A percentile compares a stretch with the other conserved stretches of the same genome.
Conservation (phyloP, 2,888 invertebrate genomes). For the Brachyopa scutellaris region DNA sequence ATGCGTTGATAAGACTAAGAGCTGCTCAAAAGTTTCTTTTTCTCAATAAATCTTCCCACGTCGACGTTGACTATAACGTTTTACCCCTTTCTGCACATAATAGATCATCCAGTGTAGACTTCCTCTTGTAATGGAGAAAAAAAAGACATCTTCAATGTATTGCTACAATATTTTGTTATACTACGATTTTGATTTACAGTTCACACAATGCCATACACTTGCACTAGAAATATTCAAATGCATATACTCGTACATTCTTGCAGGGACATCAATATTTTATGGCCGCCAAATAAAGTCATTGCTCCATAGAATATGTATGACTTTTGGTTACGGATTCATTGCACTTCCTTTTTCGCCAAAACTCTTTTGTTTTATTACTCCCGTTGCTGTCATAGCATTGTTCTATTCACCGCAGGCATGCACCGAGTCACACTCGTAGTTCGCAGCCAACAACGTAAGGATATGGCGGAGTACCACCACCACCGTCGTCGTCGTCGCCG, state of each 20-base stretch:
- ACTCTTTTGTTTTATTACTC: slow-evolving; percentile 55
- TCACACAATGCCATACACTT: background rate
- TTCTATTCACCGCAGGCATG: slow-evolving; percentile 27
- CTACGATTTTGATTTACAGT: slow-evolving; percentile 23
- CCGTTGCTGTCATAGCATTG: slow-evolving; percentile 46
- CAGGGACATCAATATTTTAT: slow-evolving; percentile 54
- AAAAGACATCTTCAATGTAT: background rate
- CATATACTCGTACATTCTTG: slow-evolving; percentile 31
- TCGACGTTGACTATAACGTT: too few relatives aligned
- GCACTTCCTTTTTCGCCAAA: slow-evolving; percentile 41
- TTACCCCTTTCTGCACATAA: too few relatives aligned
- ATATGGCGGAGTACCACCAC: slow-evolving; percentile 14
- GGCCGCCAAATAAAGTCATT: slow-evolving; percentile 78
- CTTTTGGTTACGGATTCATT: slow-evolving; percentile 54
- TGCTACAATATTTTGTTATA: background rate
- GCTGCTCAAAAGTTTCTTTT: too few relatives aligned
- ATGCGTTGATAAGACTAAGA: too few relatives aligned
- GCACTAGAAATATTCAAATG: slow-evolving; percentile 44
- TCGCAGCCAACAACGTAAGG: background rate
- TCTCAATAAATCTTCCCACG: too few relatives aligned
- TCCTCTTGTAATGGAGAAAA: too few relatives aligned
- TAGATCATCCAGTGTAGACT: too few relatives aligned
- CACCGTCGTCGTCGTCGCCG: background rate
- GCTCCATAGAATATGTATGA: slow-evolving; percentile 78
- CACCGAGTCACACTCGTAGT: background rate